These are phyloP conservation scores for Typhlichthys subterraneus DNA, from an alignment of 2,797 vertebrate species.

Conservation along the genomic window DNA sequence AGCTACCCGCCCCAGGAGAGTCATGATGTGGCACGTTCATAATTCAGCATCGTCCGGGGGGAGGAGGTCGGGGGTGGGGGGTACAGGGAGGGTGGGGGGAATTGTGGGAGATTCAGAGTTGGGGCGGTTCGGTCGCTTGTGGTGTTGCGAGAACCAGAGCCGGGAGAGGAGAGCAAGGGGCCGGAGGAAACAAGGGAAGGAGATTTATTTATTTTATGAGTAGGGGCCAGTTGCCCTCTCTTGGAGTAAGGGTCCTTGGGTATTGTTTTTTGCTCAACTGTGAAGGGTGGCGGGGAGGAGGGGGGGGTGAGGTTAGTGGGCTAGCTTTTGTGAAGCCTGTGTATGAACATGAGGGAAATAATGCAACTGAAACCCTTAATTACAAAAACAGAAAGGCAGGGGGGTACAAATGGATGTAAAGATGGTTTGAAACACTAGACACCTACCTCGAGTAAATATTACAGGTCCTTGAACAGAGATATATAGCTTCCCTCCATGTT, in stretches of 20 bases:
- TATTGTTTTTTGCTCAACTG: constrained; percentile 67
- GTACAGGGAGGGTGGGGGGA: constrained; percentile 52
- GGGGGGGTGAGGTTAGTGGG: constrained; percentile 6
- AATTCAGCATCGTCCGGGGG: constrained; percentile 95
- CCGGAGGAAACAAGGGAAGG: constrained; percentile 33
- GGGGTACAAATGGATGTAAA: constrained; percentile 72
- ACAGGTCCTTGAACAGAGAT: constrained; percentile 80
- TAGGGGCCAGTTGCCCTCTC: constrained; percentile 76
- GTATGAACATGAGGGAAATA: constrained; percentile 56
- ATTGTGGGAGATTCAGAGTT: constrained; percentile 51
- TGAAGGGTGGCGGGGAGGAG: constrained; percentile 36
- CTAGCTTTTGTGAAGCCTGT: constrained; percentile 65
- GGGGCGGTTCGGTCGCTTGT: constrained; percentile 47
- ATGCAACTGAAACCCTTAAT: constrained; percentile 55
- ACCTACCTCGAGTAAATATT: constrained; percentile 87
- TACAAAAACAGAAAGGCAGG: constrained; percentile 61
- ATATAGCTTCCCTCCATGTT: constrained; percentile 71
- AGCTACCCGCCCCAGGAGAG: constrained; percentile 98
- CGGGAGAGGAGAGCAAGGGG: constrained; percentile 43
- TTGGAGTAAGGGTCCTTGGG: constrained; percentile 75
- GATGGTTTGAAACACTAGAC: constrained; percentile 77
- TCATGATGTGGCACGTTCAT: constrained; percentile 99
- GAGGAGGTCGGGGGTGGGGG: constrained; percentile 56
- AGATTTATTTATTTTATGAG: constrained; percentile 35
- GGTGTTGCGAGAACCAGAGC: constrained; percentile 37